phyloP scores from a whole-genome alignment of 2,888 invertebrate species.

The Chymomyza fuscimana region DNA sequence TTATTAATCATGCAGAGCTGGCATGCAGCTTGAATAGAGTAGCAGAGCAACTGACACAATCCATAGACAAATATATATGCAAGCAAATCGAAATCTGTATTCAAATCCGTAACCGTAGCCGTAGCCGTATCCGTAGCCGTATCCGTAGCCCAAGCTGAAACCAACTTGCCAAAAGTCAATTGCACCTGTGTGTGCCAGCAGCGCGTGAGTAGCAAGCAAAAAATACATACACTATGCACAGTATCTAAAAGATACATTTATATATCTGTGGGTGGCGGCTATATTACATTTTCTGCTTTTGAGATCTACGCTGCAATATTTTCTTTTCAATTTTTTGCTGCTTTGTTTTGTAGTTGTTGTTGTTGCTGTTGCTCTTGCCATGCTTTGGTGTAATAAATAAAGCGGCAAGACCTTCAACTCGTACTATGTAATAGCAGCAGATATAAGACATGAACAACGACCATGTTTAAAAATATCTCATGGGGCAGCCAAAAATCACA shows the following conservation, averaged over 20 bases:
- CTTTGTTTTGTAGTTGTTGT: no score
- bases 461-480: constrained; percentile 7
- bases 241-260: background rate
- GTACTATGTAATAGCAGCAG: background rate
- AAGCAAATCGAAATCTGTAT: background rate
- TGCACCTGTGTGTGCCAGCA: background rate
- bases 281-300: background rate
- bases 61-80: background rate
- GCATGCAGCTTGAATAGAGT: background rate
- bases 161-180: background rate
- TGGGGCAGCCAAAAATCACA: constrained; percentile 9
- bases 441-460: background rate
- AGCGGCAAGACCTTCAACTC: constrained; percentile 5
- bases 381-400: background rate
- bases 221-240: background rate
- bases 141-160: background rate
- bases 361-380: no score
- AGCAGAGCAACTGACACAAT: background rate
- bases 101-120: background rate
- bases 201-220: background rate
- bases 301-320: background rate
- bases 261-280: background rate
- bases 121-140: background rate
- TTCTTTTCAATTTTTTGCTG: background rate
- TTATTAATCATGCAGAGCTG: background rate